phyloP scores from a whole-genome alignment of 2,888 invertebrate species.

The Agrochola circellaris region DNA sequence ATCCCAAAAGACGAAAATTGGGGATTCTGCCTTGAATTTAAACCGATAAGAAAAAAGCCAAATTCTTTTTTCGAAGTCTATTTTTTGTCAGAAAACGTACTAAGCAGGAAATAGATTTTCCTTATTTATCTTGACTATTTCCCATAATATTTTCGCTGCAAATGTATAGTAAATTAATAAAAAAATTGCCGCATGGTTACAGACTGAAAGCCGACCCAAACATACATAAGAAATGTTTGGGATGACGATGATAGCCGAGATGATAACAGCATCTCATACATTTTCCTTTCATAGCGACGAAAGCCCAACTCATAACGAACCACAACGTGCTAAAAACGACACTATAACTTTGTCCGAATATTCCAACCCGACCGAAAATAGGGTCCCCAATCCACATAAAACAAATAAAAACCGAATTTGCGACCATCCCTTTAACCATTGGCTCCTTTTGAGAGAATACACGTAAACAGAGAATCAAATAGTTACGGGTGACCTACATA shows the following conservation, averaged over 20 bases:
- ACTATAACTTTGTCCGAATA: constrained; percentile 24
- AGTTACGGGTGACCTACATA: constrained; percentile 49
- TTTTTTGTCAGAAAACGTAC: background rate
- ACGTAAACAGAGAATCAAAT: constrained; percentile 45
- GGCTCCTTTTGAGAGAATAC: constrained; percentile 26
- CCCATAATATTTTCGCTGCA: background rate
- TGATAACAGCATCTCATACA: background rate
- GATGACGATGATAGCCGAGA: background rate
- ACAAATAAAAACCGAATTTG: constrained; percentile 40
- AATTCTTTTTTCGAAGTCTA: background rate
- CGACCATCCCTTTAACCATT: constrained; percentile 21
- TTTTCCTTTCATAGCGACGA: background rate
- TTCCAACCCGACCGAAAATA: constrained; percentile 15
- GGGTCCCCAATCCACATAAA: constrained; percentile 35
- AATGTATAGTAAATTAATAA: background rate
- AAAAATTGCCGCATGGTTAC: no score
- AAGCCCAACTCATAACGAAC: constrained; percentile 8
- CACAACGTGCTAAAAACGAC: constrained; percentile 24
- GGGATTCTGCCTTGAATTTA: constrained; percentile 22
- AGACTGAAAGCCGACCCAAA: background rate
- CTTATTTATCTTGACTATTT: background rate
- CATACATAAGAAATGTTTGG: background rate
- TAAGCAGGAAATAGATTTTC: background rate
- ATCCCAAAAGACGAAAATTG: constrained; percentile 13
- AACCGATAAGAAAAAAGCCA: background rate